Evolutionary conservation across 1,140 invertebrate genomes (phyloP), one percentile per base, ranked within the genome.

Genomic region (Brachionus rubens): DNA sequence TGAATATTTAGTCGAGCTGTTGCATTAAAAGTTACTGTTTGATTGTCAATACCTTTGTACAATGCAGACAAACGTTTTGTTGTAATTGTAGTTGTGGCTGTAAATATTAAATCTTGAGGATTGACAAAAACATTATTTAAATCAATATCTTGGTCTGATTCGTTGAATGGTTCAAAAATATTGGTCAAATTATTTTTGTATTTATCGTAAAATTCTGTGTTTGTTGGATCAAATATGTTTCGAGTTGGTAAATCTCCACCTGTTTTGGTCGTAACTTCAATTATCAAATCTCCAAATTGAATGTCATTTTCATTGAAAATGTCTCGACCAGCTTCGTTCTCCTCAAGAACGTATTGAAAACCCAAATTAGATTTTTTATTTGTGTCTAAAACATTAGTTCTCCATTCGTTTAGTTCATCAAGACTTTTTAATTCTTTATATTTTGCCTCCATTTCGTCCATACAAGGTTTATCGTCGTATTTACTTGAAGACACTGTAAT

Each of bases 91-190:
- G 24, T 59, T 36, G 54, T 59, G 4, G 54, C 24, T 14, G 14
- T 28, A 21, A 59, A 16, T 30, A 6, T 59, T 7, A 59, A 12
- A 36, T 59, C 54, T n/a, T 59, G 54, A 36, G 26, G 12, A 21
- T 30, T 59, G 16, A 30, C 10, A 59, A 16, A 30, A 28, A 59
- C 54, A 16, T 59, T 12, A 36, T 21, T 59, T 36, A 59, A n/a
- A 21, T 59, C 54, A 14, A 59, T 59, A 28, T 59, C 54, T 4
- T 30, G 12, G 4, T 59, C 54, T 4, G 24, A 16, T 14, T 28
- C 19, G 24, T 59, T 59, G n/a, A 59, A 59, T 16, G 54, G 54
- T 59, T 59, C 54, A 10, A 59, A 36, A 6, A 30, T 59, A 30
- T 59, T 36, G 14, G 14, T 14, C 14, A 30, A 14, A 21, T 59